Percentiles rank a stretch among this genome's conserved stretches.
These are phyloP conservation scores for Erethizon dorsatum DNA, from an alignment of 2,797 vertebrate species.

Conservation along the genomic window DNA sequence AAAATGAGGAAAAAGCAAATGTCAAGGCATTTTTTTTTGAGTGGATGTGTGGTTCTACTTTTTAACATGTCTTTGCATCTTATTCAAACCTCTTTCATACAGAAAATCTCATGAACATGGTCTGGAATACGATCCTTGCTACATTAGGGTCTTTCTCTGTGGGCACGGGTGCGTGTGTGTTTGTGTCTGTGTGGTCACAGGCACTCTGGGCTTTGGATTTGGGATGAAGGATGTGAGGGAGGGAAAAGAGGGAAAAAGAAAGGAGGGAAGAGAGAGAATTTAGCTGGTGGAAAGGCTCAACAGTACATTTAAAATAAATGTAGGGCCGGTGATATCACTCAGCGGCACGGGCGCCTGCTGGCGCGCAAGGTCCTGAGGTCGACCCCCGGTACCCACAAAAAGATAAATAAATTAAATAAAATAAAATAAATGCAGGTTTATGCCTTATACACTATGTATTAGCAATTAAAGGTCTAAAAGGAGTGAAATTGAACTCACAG, in stretches of 20 bases:
- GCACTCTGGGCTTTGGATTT: neutral
- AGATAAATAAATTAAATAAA: too few species aligned
- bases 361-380: too few species aligned
- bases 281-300: neutral
- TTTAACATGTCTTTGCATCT: neutral
- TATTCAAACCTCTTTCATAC: neutral
- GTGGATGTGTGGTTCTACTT: neutral
- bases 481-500: neutral
- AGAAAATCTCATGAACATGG: neutral
- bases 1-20: constrained; percentile 41
- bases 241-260: neutral
- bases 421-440: neutral
- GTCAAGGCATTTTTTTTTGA: neutral
- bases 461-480: neutral
- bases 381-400: too few species aligned
- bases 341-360: too few species aligned
- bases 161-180: neutral
- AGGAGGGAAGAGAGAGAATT: neutral
- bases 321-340: neutral
- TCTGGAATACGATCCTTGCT: neutral
- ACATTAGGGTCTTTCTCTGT: neutral
- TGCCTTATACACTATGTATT: neutral
- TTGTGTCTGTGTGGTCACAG: neutral
- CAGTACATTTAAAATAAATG: neutral
- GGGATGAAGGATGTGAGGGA: neutral